These are phyloP conservation scores for Cryptoblepharus egeriae DNA, from an alignment of 2,797 vertebrate genomes.

Conservation along the genomic window DNA sequence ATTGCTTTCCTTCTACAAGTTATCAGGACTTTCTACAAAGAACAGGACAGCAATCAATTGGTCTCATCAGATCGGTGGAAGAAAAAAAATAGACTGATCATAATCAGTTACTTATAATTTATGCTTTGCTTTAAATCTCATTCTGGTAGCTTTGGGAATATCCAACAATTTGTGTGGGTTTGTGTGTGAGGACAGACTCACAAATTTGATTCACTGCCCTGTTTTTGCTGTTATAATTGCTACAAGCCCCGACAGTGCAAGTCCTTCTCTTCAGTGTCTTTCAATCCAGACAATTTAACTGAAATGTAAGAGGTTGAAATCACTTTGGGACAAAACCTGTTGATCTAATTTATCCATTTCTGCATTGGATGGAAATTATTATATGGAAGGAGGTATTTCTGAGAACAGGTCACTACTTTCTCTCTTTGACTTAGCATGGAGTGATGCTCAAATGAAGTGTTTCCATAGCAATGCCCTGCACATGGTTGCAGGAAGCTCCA, in stretches of 20 bases:
- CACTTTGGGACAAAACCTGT: constrained; percentile 35
- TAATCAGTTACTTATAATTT: neutral
- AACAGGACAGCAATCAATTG: neutral
- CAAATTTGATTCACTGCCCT: neutral
- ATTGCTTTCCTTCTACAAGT: neutral
- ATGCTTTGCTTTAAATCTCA: neutral
- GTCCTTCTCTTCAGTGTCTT: neutral
- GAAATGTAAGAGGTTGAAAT: constrained; percentile 32
- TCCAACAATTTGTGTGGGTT: neutral
- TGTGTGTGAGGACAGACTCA: neutral
- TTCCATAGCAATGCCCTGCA: constrained; percentile 56
- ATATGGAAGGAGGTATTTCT: constrained; percentile 43
- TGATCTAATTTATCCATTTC: constrained; percentile 41
- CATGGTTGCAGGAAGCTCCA: constrained; percentile 56
- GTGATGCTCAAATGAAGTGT: constrained; percentile 51
- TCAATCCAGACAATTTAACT: constrained; percentile 24
- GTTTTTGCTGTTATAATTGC: neutral
- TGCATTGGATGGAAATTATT: constrained; percentile 26
- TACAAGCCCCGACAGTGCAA: neutral
- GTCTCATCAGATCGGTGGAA: neutral
- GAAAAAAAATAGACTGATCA: neutral
- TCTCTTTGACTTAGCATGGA: constrained; percentile 20
- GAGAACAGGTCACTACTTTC: constrained; percentile 23
- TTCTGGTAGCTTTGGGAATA: neutral
- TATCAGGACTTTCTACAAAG: neutral